Evolutionary conservation across 2,113 vertebrate genomes (phyloP), one percentile per base, ranked within the genome.

Genomic region (Chamaetylas fuelleborni): DNA sequence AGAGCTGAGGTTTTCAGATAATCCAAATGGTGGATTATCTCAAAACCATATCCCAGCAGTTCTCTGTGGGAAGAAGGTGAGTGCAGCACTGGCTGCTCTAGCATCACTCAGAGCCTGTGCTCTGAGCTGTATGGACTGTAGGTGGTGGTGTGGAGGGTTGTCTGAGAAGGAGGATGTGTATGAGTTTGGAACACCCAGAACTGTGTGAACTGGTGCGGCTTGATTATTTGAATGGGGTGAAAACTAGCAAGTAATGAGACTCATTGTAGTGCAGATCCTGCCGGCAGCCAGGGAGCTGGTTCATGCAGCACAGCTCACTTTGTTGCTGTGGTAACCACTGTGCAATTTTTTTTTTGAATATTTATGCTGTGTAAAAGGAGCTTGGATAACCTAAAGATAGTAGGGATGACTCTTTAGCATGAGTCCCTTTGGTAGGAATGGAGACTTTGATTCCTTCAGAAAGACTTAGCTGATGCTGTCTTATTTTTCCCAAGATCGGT

Each of bases 31-130:
- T 12, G 99, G 99, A 29, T 51, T 28, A 51, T 51, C 3, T 51
- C 25, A 51, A 51, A 51, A 17, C 50, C 50, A 28, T 51, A 28
- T 51, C 26, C 26, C 98, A 31, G 98, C 98, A 6, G 98, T 99
- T 84, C 98, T 99, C 61, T 96, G 96, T 10, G 98, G 98, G 60
- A 99, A 89, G 97, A 98, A 99, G 98, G 99, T 99, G 62, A 42
- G 51, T 95, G 28, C 50, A 38, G 48, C n/a, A 1, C 8, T 8
- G 8, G 26, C 47, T n/a, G 5, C 5, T 40, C 24, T 20, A 11
- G 36, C 58, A 40, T 5, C 60, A 5, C 1, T 0, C 23, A 73
- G 40, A 47, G 23, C 66, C 50, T 22, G 36, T 13, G 20, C 40
- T 54, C 50, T 40, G 28, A 28, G 70, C 62, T n/a, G 51, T 5